Percentiles rank a stretch among this genome's conserved stretches.
These are phyloP conservation scores for Euplagia quadripunctaria DNA, from an alignment of 2,888 invertebrate genomes.

Conservation along the genomic window DNA sequence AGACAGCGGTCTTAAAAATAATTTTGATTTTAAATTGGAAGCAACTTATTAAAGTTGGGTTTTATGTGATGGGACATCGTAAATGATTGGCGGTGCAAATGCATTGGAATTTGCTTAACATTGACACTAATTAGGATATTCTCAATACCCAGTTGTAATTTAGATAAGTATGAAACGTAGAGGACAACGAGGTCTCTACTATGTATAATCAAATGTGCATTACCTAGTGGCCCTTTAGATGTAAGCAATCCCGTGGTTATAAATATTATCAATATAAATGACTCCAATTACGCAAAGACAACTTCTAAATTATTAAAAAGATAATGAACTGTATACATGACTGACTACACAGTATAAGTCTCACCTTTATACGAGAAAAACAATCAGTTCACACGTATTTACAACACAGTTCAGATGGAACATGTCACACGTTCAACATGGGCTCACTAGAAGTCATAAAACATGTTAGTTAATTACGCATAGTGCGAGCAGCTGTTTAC, in stretches of 20 bases:
- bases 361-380: conserved; percentile 18
- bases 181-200: neutral
- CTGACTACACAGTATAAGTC: neutral
- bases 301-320: neutral
- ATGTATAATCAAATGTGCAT: neutral
- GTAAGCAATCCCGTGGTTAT: neutral
- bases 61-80: conserved; percentile 73
- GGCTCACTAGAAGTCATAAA: conserved; percentile 40
- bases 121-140: conserved; percentile 21
- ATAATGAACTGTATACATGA: neutral
- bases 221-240: neutral
- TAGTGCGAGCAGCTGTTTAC: conserved; percentile 47
- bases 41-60: conserved; percentile 77
- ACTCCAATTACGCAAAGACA: neutral
- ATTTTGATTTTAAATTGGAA: conserved; percentile 83
- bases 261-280: neutral
- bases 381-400: conserved; percentile 23
- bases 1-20: conserved; percentile 80
- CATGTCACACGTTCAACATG: conserved; percentile 32
- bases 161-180: neutral
- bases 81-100: conserved; percentile 58
- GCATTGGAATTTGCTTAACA: conserved; percentile 26
- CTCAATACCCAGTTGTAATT: neutral
- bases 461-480: conserved; percentile 45
- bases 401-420: conserved; percentile 30